Evolutionary conservation across 37 sponge, comb jelly and placozoan species (phyloP), one percentile per base, ranked within the genome.

Genomic region (Ianthella basta): DNA sequence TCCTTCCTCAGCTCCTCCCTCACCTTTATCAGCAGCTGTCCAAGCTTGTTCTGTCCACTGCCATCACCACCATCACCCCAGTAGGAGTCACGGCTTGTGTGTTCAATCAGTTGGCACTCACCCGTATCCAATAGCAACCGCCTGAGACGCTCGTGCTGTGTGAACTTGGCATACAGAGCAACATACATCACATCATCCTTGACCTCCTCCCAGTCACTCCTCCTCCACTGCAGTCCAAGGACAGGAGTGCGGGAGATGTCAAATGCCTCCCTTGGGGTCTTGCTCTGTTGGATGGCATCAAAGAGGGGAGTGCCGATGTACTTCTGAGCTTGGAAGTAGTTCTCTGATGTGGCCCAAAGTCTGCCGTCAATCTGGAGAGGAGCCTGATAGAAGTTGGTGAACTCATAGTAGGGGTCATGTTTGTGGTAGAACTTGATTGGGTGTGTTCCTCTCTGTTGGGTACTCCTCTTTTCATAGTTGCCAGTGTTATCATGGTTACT

Each of bases 41-140:
- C 88, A 39, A 91, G 91, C n/a, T 39, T 25, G 78, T 91, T 88
- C 80, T 83, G 4, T 30, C 91, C 91, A 20, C 59, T 87, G 14
- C 91, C 87, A 83, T 91, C 86, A 23, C 92, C 88, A 0, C 92
- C 92, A 44, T 91, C 92, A 81, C 88, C 92, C 92, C 92, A 91
- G 86, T 67, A 91, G 23, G 57, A 50, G 57, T 91, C 92, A 33
- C 82, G 44, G 5, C 55, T 39, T 0, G 88, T 86, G 82, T 82
- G 92, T 25, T 91, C 92, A 19, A 88, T 40, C 36, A 91, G 64
- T 25, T 32, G 4, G 19, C 77, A 59, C 12, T 72, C 80, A 15
- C 83, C 83, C 19, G 92, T 91, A 0, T 32, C 72, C 0, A 88
- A 39, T 20, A 91, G 82, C 44, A 64, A 0, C 32, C 64, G 33